Percentiles rank a stretch among this genome's conserved stretches.
phyloP scores from a whole-genome alignment of 2,113 vertebrate genomes.

The Chelonoidis abingdonii region DNA sequence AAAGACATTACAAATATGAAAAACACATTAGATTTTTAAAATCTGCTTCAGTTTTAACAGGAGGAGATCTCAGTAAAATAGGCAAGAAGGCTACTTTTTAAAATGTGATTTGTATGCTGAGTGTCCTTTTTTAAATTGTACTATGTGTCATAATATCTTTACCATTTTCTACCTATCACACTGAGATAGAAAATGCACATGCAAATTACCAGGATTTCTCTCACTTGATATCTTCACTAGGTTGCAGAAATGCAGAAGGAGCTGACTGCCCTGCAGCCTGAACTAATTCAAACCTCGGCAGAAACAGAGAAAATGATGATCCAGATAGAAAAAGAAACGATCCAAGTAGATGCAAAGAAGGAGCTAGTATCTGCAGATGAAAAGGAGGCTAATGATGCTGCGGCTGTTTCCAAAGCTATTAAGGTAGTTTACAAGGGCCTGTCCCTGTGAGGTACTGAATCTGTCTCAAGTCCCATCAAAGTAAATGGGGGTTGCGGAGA shows the following conservation, averaged over 20 bases:
- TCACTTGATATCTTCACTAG: conserved; percentile 66
- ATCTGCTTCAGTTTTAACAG: neutral
- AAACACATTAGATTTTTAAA: neutral
- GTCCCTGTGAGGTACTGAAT: neutral
- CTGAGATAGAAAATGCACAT: neutral
- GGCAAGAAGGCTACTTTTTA: neutral
- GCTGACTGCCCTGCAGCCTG: conserved; percentile 91
- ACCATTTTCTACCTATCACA: neutral
- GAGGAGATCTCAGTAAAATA: neutral
- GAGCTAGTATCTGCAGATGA: conserved; percentile 90
- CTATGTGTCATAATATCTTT: neutral
- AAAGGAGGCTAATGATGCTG: conserved; percentile 89
- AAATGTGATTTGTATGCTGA: neutral
- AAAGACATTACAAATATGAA: neutral
- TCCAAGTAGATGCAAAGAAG: conserved; percentile 92
- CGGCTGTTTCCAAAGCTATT: conserved; percentile 86
- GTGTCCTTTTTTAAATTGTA: neutral
- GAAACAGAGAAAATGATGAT: conserved; percentile 93
- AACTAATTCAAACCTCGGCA: conserved; percentile 88
- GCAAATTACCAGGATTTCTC: neutral
- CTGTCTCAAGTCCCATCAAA: neutral
- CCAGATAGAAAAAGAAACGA: conserved; percentile 88
- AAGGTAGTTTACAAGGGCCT: conserved; percentile 79
- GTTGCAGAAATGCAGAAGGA: conserved; percentile 91
- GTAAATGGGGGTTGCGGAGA: neutral